Evolutionary conservation across 2,888 invertebrate species (phyloP).

Genomic region (Exocentrus adspersus): DNA sequence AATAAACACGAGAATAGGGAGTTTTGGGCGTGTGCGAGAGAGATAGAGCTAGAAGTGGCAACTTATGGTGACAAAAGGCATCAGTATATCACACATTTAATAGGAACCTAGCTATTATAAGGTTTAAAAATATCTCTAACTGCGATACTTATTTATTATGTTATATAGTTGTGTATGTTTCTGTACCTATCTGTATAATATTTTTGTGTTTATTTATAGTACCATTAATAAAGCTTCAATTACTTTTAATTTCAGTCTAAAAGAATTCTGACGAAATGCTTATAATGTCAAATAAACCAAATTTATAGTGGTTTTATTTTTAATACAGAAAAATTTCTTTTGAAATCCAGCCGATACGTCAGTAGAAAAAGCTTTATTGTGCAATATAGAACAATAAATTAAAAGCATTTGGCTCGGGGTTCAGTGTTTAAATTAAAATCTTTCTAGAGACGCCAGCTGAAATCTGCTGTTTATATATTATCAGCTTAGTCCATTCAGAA

Average conservation of each 20-base stretch:
- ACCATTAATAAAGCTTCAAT: constrained; percentile 8
- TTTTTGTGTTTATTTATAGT: constrained; percentile 1
- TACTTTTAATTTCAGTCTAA: not conserved
- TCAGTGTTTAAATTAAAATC: not conserved
- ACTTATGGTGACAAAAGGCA: too few species aligned
- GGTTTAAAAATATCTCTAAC: too few species aligned
- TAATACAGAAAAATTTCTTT: not conserved
- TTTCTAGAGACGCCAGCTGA: not conserved
- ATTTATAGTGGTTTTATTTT: constrained; percentile 7
- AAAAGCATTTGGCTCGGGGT: constrained; percentile 16
- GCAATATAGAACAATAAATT: constrained; percentile 10
- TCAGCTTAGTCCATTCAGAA: too few species aligned
- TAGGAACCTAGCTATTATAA: too few species aligned
- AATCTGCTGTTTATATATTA: too few species aligned
- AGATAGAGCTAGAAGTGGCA: too few species aligned
- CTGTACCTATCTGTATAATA: too few species aligned
- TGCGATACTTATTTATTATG: too few species aligned
- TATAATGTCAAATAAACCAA: constrained; percentile 13
- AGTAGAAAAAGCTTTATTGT: constrained; percentile 3
- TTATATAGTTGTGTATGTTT: too few species aligned
- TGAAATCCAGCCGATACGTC: constrained; percentile 5
- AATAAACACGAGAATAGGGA: too few species aligned
- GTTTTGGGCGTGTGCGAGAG: too few species aligned
- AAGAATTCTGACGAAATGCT: not conserved
- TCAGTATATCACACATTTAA: too few species aligned